Evolutionary conservation across 2,888 invertebrate species (phyloP).

Genomic region (Vanessa cardui): DNA sequence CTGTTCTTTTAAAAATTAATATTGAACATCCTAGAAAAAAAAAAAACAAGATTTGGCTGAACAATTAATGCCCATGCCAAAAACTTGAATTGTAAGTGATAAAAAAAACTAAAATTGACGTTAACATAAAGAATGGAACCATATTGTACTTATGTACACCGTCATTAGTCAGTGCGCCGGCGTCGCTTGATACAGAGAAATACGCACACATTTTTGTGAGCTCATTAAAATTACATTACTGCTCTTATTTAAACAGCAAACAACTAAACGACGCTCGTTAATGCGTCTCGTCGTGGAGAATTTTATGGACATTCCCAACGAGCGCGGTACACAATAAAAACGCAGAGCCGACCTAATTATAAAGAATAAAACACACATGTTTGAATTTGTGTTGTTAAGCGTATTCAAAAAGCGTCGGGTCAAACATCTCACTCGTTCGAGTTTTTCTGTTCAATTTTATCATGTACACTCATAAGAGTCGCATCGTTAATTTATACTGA

Average conservation of each 20-base stretch:
- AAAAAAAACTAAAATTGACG: slow-evolving; percentile 4
- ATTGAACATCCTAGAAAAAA: not conserved
- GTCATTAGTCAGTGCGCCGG: slow-evolving; percentile 43
- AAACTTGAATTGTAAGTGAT: not conserved
- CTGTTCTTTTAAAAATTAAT: slow-evolving; percentile 53
- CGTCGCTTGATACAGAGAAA: slow-evolving; percentile 54
- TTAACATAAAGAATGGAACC: slow-evolving; percentile 19
- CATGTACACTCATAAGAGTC: not conserved
- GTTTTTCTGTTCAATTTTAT: slow-evolving; percentile 22
- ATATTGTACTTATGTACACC: slow-evolving; percentile 21
- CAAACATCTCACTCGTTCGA: slow-evolving; percentile 19
- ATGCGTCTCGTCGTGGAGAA: slow-evolving; percentile 67
- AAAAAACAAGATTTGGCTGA: no score
- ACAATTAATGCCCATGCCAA: not conserved
- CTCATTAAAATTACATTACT: slow-evolving; percentile 81
- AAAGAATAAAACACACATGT: slow-evolving; percentile 45
- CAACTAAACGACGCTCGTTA: slow-evolving; percentile 78
- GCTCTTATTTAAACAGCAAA: slow-evolving; percentile 79
- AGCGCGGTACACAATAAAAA: slow-evolving; percentile 43
- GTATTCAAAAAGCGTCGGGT: slow-evolving; percentile 34
- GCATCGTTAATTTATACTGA: not conserved
- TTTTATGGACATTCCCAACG: slow-evolving; percentile 70
- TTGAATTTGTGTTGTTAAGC: slow-evolving; percentile 39
- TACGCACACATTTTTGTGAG: slow-evolving; percentile 73
- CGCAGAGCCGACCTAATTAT: slow-evolving; percentile 43